Evolutionary conservation across 2,113 vertebrate species (phyloP).

Genomic region (Desmodus rotundus): DNA sequence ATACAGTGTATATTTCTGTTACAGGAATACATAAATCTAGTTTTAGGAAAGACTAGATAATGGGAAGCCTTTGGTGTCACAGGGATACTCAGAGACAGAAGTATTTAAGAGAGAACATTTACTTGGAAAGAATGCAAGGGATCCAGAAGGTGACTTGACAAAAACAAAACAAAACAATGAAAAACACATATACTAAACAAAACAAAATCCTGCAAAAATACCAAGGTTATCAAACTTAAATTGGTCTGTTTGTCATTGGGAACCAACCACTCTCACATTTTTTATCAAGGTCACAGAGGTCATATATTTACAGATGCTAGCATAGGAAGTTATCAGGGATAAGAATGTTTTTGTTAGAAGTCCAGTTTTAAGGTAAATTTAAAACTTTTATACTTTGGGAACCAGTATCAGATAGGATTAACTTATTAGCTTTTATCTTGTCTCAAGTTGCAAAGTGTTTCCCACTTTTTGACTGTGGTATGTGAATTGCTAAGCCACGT

Average conservation of each 20-base stretch:
- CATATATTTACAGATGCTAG: background rate
- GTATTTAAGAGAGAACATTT: background rate
- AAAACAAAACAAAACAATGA: background rate
- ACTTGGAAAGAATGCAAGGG: background rate
- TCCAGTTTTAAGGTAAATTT: background rate
- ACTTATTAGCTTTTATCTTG: background rate
- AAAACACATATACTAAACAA: background rate
- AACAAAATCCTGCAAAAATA: background rate
- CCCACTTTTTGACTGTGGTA: background rate
- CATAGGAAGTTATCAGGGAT: background rate
- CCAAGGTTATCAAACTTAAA: background rate
- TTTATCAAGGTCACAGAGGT: background rate
- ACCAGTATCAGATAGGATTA: background rate
- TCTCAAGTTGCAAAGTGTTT: background rate
- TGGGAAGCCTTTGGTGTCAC: background rate
- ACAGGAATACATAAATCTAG: background rate
- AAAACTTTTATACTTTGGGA: background rate
- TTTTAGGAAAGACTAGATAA: conserved; percentile 30
- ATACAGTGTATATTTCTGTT: background rate
- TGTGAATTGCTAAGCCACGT: background rate
- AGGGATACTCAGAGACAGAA: background rate
- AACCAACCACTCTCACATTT: background rate
- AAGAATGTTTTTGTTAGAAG: background rate
- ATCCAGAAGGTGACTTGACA: background rate
- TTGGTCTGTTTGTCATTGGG: background rate